phyloP scores from a whole-genome alignment of 2,113 vertebrate genomes.

The Jacana jacana region DNA sequence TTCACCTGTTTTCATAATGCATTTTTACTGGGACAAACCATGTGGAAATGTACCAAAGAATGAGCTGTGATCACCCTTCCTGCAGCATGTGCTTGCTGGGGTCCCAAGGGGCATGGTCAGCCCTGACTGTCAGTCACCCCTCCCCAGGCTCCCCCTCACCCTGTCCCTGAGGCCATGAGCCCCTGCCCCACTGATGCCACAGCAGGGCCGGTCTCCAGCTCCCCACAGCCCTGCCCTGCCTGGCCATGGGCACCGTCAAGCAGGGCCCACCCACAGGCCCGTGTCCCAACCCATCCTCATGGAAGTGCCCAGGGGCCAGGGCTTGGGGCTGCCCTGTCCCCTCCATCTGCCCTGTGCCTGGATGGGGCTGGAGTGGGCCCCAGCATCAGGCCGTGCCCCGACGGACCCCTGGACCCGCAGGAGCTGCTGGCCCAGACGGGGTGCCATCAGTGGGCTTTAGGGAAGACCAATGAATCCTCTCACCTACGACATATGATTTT shows the following conservation, averaged over 20 bases:
- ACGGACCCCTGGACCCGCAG: fast-evolving
- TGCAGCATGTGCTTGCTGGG: not conserved
- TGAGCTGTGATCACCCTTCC: not conserved
- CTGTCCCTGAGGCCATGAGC: not conserved
- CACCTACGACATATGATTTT: conserved; percentile 99
- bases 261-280: not conserved
- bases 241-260: not conserved
- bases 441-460: not conserved
- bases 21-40: not conserved
- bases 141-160: not conserved
- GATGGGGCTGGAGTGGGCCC: not conserved
- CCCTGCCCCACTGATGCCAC: not conserved
- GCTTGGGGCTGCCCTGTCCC: not conserved
- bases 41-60: not conserved
- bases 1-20: not conserved
- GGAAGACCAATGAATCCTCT: conserved; percentile 73
- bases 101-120: not conserved
- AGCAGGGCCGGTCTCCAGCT: not conserved
- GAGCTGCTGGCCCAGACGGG: not conserved
- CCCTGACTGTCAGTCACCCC: not conserved
- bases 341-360: not conserved
- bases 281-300: no score
- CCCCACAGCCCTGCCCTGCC: not conserved
- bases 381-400: not conserved
- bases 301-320: not conserved